Evolutionary conservation across 1,140 invertebrate genomes (phyloP).

Genomic region (Odontomachus brunneus): DNA sequence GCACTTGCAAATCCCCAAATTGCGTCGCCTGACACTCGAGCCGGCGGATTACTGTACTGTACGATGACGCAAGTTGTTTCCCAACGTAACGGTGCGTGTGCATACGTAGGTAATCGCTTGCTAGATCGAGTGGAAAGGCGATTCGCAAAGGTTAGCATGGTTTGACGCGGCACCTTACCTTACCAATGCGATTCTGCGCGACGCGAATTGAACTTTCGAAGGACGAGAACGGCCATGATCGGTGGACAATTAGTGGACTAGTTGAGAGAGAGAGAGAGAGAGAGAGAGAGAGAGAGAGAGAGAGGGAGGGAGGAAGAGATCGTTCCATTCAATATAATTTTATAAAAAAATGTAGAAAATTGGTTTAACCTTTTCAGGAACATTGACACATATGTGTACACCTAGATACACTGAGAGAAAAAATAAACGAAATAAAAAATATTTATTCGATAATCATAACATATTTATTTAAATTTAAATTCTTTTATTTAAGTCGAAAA

Average conservation of each 20-base stretch:
- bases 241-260: neutral
- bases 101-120: constrained; percentile 26
- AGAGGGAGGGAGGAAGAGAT: too few relatives aligned
- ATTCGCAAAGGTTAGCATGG: constrained; percentile 34
- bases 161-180: neutral
- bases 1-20: constrained; percentile 8
- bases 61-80: constrained; percentile 31
- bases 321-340: too few relatives aligned
- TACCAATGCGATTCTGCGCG: constrained; percentile 30
- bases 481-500: too few relatives aligned
- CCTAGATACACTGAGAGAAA: too few relatives aligned
- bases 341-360: too few relatives aligned
- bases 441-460: too few relatives aligned
- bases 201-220: constrained; percentile 11
- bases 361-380: too few relatives aligned
- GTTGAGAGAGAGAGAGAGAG: too few relatives aligned
- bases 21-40: neutral
- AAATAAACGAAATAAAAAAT: too few relatives aligned
- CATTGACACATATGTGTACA: too few relatives aligned
- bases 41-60: constrained; percentile 33
- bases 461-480: too few relatives aligned
- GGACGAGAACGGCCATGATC: neutral
- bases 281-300: too few relatives aligned
- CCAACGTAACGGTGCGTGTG: neutral
- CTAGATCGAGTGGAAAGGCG: constrained; percentile 51